Conservation (phyloP, 2,888 invertebrate genomes). For the Drosophila nr. perissopoda region DNA sequence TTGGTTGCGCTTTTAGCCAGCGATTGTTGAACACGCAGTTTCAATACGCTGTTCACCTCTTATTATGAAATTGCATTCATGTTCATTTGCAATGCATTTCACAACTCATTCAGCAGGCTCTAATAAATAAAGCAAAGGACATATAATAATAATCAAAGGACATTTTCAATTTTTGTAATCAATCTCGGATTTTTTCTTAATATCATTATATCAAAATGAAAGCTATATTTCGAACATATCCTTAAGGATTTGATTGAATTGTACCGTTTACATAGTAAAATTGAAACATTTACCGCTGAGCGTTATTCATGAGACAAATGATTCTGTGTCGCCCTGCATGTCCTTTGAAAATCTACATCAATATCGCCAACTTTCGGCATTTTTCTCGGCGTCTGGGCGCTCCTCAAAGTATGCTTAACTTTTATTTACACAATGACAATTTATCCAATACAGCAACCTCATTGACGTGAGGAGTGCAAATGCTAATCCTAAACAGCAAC, state of each 20-base stretch:
- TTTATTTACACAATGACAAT: background rate
- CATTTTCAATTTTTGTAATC: background rate
- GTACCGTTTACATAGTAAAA: background rate
- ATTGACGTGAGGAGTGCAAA: no score
- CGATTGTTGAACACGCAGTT: constrained; percentile 48
- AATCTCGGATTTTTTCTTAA: background rate
- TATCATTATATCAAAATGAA: background rate
- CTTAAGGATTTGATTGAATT: background rate
- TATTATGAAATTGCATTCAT: constrained; percentile 45
- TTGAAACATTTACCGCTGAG: background rate
- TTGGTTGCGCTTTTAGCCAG: constrained; percentile 57
- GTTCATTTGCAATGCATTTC: constrained; percentile 48
- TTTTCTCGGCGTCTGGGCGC: background rate
- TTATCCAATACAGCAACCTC: constrained; percentile 1
- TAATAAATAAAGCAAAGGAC: constrained; percentile 32
- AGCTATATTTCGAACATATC: background rate
- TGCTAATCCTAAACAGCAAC: background rate
- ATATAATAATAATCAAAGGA: background rate
- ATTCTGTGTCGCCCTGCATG: background rate
- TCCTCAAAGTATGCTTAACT: background rate
- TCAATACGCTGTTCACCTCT: constrained; percentile 44
- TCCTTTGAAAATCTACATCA: background rate
- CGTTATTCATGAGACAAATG: background rate
- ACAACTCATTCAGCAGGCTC: constrained; percentile 7
- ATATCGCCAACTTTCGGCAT: background rate